Conservation (phyloP, 2,888 invertebrate species). For the Drosophila maculinotata region DNA sequence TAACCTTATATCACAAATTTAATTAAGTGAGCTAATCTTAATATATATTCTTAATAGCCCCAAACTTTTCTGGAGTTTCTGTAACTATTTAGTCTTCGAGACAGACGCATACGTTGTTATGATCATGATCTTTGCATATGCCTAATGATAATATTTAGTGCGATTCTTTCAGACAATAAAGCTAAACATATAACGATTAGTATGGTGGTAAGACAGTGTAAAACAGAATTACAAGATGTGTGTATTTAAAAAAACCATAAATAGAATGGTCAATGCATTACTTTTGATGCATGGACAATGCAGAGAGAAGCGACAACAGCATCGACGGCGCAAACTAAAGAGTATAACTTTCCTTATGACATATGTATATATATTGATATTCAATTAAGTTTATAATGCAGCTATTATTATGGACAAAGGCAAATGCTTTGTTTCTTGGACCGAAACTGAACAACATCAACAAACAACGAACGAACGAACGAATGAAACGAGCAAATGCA, state of each 20-base stretch:
- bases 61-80: no score
- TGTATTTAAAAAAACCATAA: slow-evolving; percentile 21
- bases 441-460: slow-evolving; percentile 64
- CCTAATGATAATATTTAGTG: background rate
- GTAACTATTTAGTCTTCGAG: no score
- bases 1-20: slow-evolving; percentile 1
- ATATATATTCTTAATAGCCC: no score
- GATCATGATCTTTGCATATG: background rate
- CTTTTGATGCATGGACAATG: slow-evolving; percentile 48
- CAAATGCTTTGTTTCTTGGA: slow-evolving; percentile 43
- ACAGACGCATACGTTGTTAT: no score
- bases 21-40: slow-evolving; percentile 4
- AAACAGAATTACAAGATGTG: slow-evolving; percentile 39
- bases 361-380: slow-evolving; percentile 18
- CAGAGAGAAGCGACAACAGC: slow-evolving; percentile 34
- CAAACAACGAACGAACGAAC: slow-evolving; percentile 58
- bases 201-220: slow-evolving; percentile 44
- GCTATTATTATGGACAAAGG: slow-evolving; percentile 36
- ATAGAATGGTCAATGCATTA: slow-evolving; percentile 37
- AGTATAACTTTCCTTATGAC: slow-evolving; percentile 21
- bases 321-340: slow-evolving; percentile 23
- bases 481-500: slow-evolving; percentile 73
- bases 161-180: slow-evolving; percentile 1
- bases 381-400: slow-evolving; percentile 39
- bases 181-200: slow-evolving; percentile 32